Evolutionary conservation across 2,888 invertebrate genomes (phyloP).

Genomic region (Tanytarsus gracilentus): DNA sequence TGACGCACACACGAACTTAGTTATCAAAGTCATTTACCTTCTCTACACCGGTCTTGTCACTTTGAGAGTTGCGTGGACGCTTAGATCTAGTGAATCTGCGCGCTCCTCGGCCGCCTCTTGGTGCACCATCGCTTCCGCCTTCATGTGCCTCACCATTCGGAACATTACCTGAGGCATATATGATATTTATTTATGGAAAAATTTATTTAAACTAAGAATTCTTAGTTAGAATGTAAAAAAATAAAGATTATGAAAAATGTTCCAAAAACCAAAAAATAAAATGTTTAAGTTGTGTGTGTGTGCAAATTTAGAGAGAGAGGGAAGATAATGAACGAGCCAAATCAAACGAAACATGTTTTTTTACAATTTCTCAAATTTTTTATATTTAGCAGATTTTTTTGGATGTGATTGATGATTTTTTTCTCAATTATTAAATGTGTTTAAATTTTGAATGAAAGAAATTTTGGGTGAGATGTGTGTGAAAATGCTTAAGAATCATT

Average conservation of each 20-base stretch:
- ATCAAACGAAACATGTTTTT: too few relatives aligned
- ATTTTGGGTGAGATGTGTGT: not conserved
- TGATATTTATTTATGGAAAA: too few relatives aligned
- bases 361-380: too few relatives aligned
- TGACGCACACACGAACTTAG: too few relatives aligned
- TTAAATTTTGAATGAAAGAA: not conserved
- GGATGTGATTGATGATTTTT: too few relatives aligned
- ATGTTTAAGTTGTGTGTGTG: not conserved
- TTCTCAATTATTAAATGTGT: too few relatives aligned
- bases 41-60: conserved; percentile 17
- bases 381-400: too few relatives aligned
- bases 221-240: not conserved
- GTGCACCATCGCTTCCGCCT: conserved; percentile 2
- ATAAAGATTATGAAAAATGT: not conserved
- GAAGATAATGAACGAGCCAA: too few relatives aligned
- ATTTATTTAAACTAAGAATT: conserved; percentile 4
- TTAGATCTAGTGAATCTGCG: conserved; percentile 2
- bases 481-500: conserved; percentile 19
- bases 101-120: not conserved
- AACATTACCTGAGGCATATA: conserved; percentile 16
- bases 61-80: conserved; percentile 1
- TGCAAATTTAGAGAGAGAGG: too few relatives aligned
- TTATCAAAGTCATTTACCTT: conserved; percentile 28
- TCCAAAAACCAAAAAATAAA: not conserved
- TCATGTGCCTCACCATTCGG: conserved; percentile 15